Conservation (phyloP, 2,888 invertebrate genomes). For the Eristalis intricaria region DNA sequence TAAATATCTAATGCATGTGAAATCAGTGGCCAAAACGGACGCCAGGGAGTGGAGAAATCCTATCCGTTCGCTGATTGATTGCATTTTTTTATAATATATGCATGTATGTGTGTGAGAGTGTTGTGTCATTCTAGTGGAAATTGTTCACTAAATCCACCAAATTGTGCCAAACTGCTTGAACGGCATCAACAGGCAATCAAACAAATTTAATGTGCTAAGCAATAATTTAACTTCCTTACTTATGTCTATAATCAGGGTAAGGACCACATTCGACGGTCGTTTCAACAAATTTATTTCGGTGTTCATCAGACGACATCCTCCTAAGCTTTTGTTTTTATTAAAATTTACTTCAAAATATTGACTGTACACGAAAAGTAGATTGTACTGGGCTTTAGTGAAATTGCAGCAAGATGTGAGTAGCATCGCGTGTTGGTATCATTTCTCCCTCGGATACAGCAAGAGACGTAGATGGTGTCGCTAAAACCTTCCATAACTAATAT, state of each 20-base stretch:
- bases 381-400: constrained; percentile 28
- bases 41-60: no score
- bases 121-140: neutral
- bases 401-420: constrained; percentile 3
- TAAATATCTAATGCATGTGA: no score
- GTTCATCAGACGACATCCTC: constrained; percentile 48
- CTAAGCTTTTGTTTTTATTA: constrained; percentile 66
- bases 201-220: constrained; percentile 22
- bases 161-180: neutral
- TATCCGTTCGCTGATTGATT: constrained; percentile 32
- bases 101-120: constrained; percentile 14
- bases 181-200: neutral
- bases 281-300: constrained; percentile 49
- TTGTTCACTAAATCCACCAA: constrained; percentile 35
- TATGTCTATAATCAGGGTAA: no score
- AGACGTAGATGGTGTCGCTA: neutral
- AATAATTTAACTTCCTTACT: constrained; percentile 57
- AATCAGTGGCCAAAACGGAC: no score
- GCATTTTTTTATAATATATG: neutral
- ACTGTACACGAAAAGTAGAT: constrained; percentile 38
- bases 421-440: constrained; percentile 59
- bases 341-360: constrained; percentile 65
- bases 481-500: neutral
- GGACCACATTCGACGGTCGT: constrained; percentile 28
- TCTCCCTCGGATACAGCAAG: neutral